Percentiles rank a stretch among this genome's conserved stretches.
Conservation (phyloP, 2,797 vertebrate species). For the Megalops cyprinoides region DNA sequence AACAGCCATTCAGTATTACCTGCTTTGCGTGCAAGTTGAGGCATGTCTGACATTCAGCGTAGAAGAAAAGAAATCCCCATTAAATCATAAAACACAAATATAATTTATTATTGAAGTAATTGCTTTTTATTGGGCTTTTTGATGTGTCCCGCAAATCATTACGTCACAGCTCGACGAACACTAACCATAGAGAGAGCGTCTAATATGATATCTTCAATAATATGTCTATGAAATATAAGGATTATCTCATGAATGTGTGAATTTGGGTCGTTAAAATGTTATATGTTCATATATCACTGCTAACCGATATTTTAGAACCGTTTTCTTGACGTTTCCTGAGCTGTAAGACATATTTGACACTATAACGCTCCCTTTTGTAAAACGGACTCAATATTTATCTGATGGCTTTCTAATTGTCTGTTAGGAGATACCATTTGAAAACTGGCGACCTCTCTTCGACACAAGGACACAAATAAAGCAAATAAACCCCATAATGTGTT, state of each 20-base stretch:
- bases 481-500: too few species aligned
- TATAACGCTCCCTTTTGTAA: too few species aligned
- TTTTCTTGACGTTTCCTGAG: too few species aligned
- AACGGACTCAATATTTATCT: neutral
- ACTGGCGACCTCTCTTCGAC: neutral
- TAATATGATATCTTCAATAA: constrained; percentile 42
- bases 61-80: constrained; percentile 62
- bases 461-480: neutral
- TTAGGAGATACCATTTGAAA: neutral
- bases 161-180: constrained; percentile 44
- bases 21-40: constrained; percentile 52
- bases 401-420: neutral
- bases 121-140: constrained; percentile 50
- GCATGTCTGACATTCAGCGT: constrained; percentile 57
- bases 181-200: constrained; percentile 39
- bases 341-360: neutral
- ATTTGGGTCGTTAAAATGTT: constrained; percentile 11
- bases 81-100: constrained; percentile 64
- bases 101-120: constrained; percentile 58
- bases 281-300: neutral
- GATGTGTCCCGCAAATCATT: constrained; percentile 42
- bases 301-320: too few species aligned
- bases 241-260: constrained; percentile 14
- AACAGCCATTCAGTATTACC: constrained; percentile 54
- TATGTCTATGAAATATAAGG: constrained; percentile 26